A percentile compares a stretch with the other conserved stretches of the same genome.
Evolutionary conservation across 2,113 vertebrate species (phyloP).

Genomic region (human): DNA sequence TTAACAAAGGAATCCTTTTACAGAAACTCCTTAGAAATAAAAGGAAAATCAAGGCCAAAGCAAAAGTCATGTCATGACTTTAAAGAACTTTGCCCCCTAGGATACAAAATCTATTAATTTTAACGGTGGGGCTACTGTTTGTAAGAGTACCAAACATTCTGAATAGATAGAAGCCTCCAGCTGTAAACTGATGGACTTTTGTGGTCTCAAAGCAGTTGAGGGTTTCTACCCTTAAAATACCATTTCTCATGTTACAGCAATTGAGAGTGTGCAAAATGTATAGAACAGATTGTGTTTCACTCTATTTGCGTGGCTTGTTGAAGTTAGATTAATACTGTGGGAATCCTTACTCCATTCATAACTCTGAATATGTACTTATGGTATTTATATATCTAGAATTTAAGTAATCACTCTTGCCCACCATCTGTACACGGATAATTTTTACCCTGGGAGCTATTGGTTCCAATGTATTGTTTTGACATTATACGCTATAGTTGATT

Average conservation of each 20-base stretch:
- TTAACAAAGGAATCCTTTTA: slow-evolving; percentile 15
- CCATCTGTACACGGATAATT: slow-evolving; percentile 52
- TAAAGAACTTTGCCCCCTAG: background rate
- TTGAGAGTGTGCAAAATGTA: slow-evolving; percentile 47
- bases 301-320: slow-evolving; percentile 1
- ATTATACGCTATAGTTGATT: background rate
- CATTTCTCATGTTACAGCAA: slow-evolving; percentile 59
- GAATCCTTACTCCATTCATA: slow-evolving; percentile 33
- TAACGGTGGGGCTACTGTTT: background rate
- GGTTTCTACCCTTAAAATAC: slow-evolving; percentile 34
- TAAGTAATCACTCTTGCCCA: slow-evolving; percentile 28
- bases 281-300: slow-evolving; percentile 61
- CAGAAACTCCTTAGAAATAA: slow-evolving; percentile 26
- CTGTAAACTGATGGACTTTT: slow-evolving; percentile 36
- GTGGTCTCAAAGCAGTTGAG: slow-evolving; percentile 47
- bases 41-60: slow-evolving; percentile 44
- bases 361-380: slow-evolving; percentile 12
- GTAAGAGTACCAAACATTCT: slow-evolving; percentile 21
- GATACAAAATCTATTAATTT: slow-evolving; percentile 33
- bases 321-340: slow-evolving; percentile 25
- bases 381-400: slow-evolving; percentile 43
- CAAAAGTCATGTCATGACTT: slow-evolving; percentile 8
- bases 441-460: slow-evolving; percentile 22
- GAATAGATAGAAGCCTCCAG: slow-evolving; percentile 13
- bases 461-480: slow-evolving; percentile 54